These are phyloP conservation scores for Achlya flavicornis DNA, from an alignment of 2,888 invertebrate species.

Conservation along the genomic window DNA sequence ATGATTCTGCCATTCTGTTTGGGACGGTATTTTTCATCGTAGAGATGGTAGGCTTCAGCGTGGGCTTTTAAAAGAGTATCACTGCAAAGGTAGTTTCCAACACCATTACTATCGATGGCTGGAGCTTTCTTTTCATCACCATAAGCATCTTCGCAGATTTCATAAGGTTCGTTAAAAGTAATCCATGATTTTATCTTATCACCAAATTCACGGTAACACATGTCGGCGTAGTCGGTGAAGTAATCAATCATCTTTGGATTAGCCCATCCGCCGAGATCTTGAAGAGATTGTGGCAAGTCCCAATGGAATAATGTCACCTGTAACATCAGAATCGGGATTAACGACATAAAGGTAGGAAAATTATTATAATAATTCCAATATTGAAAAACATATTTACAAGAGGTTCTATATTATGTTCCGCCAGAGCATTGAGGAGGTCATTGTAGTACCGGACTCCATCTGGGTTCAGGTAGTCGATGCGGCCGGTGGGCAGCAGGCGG, in stretches of 20 bases:
- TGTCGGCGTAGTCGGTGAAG: conserved; percentile 82
- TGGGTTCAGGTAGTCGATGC: conserved; percentile 79
- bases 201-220: conserved; percentile 83
- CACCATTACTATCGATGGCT: conserved; percentile 81
- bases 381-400: conserved; percentile 60
- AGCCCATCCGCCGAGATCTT: conserved; percentile 83
- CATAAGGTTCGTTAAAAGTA: conserved; percentile 87
- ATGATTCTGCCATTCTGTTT: conserved; percentile 81
- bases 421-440: conserved; percentile 85
- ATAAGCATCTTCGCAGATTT: conserved; percentile 81
- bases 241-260: conserved; percentile 81
- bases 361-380: neutral
- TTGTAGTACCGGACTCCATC: conserved; percentile 87
- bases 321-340: neutral
- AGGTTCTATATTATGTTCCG: conserved; percentile 85
- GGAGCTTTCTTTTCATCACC: conserved; percentile 80
- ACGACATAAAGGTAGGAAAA: neutral
- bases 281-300: conserved; percentile 85
- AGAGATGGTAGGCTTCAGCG: conserved; percentile 86
- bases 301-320: conserved; percentile 87
- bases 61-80: conserved; percentile 87
- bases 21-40: conserved; percentile 83
- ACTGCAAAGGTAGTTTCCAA: conserved; percentile 86
- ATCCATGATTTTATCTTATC: conserved; percentile 86
- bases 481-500: conserved; percentile 85